Evolutionary conservation across 2,113 vertebrate species (phyloP), one percentile per base, ranked within the genome.

Genomic region (Zapornia atra): DNA sequence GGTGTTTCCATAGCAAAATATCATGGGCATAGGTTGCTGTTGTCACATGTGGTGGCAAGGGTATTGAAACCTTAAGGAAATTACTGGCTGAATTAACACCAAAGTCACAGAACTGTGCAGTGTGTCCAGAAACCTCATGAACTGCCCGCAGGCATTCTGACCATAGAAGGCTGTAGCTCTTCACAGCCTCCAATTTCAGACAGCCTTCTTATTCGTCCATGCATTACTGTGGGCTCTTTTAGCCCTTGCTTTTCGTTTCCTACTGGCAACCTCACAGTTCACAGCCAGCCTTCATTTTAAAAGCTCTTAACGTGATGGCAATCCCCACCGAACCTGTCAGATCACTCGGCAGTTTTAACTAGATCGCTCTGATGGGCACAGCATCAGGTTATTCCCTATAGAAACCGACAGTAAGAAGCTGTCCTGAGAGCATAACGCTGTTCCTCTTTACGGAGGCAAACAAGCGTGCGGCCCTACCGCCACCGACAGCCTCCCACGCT

Each of bases 401-500:
- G 8, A 70, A 14, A 38, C 15, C 1, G 2, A 6, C 22, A 21
- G 36, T 2, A 29, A 11, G 29, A 65, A 9, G 46, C 26, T 34
- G n/a, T 10, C 24, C 28, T n/a, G 24, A 20, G 5, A 5, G 18
- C 6, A 15, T 14, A 22, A 10, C 5, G 15, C 4, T 4, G 9
- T 9, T 24, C 12, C 57, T 53, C 6, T 1, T 28, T 6, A 8
- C 0, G 9, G 5, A n/a, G 19, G 11, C 42, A 46, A 31, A 36
- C 25, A 21, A 9, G 34, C 18, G 0, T 5, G 1, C 2, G 31
- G 8, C 25, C 4, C 33, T 11, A 6, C 56, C 2, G 6, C 1
- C 16, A 6, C 10, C 10, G 16, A 2, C 69, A 19, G 34, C 17
- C 44, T 17, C 26, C 18, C 36, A 1, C 1, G 10, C 29, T 53